Evolutionary conservation across 1,140 invertebrate genomes (phyloP), one percentile per base, ranked within the genome.

Genomic region (Listronotus oregonensis): DNA sequence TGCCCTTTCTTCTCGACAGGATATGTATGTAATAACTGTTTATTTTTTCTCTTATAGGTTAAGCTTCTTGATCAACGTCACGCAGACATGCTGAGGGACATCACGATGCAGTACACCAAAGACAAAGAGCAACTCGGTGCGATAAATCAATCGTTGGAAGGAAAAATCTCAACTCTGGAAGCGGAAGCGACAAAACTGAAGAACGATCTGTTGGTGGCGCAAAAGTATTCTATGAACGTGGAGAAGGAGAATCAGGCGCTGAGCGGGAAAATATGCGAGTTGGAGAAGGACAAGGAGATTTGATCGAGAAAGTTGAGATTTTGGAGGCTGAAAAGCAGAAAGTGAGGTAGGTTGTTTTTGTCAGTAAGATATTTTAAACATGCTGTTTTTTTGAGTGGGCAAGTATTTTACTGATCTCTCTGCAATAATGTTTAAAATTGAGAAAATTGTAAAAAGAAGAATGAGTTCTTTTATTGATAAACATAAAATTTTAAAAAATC

Each of bases 31-130:
- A 12, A 40, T 40, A 27, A 27, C 21, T 40, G 7, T 40, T 40
- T 40, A 10, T 47, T 18, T 49, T 57, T 12, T n/a, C n/a, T n/a
- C n/a, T 46, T 37, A 39, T 27, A 64, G 61, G 63, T 65, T 9
- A 88, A 87, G 49, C 81, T 86, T 51, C 75, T 93, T 3, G 93
- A 95, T 72, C 84, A 87, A 43, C 85, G 89, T 61, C 91, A 94
- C 73, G 78, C 86, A 0, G 92, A 94, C 68, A 85, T 89, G 56
- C 76, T 91, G 1, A 86, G 87, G 62, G 85, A 87, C 37, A 73
- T 94, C 1, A 86, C 89, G 0, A 80, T 83, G 34, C 87, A 92
- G 52, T 82, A 87, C 57, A 81, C 80, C 6, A 77, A 79, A 4
- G 92, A 95, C 75, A 86, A 90, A 15, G 92, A 94, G 62, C 84